phyloP scores from a whole-genome alignment of 2,888 invertebrate genomes.

The Hedya salicella region DNA sequence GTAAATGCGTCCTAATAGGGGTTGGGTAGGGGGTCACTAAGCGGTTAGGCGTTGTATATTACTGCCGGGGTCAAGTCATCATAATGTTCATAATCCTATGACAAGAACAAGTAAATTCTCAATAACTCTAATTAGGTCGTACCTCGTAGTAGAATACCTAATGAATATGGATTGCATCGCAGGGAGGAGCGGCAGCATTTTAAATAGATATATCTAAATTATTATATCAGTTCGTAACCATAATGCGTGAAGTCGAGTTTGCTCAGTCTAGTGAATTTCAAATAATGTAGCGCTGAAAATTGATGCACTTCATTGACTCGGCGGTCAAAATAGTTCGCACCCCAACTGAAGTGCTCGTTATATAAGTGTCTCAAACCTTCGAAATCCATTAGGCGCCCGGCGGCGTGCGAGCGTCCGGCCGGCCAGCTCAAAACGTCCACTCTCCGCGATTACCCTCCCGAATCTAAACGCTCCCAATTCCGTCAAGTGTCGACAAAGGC shows the following conservation, averaged over 20 bases:
- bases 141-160: too few species aligned
- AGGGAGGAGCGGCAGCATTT: too few species aligned
- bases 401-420: conserved; percentile 62
- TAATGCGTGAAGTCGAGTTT: too few species aligned
- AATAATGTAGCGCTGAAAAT: background rate
- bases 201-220: too few species aligned
- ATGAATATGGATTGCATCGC: too few species aligned
- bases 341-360: conserved; percentile 20
- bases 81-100: too few species aligned
- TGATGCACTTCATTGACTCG: conserved; percentile 18
- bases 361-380: conserved; percentile 49
- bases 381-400: conserved; percentile 66
- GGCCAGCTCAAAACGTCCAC: conserved; percentile 62
- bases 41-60: too few species aligned
- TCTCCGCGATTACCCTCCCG: conserved; percentile 78
- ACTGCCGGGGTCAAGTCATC: too few species aligned
- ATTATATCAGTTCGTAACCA: too few species aligned
- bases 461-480: conserved; percentile 83
- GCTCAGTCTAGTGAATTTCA: background rate
- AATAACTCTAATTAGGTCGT: too few species aligned
- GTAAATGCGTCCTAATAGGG: conserved; percentile 64
- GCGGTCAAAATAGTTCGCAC: conserved; percentile 29
- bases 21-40: too few species aligned
- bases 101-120: too few species aligned
- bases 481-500: conserved; percentile 80